A percentile compares a stretch with the other conserved stretches of the same genome.
phyloP scores from a whole-genome alignment of 2,888 invertebrate species.

The Coronaproctus castanopsis region DNA sequence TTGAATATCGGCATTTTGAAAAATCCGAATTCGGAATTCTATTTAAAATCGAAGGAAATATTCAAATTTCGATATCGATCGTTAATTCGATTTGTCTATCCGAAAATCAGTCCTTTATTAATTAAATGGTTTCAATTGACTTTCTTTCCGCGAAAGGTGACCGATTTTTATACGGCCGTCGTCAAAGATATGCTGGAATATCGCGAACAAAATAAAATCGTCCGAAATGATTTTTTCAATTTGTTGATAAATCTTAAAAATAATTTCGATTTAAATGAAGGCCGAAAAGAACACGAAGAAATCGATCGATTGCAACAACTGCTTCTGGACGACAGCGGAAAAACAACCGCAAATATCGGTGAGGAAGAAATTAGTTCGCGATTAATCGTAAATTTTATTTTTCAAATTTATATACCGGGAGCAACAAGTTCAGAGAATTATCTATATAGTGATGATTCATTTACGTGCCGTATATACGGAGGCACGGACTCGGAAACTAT shows the following conservation, averaged over 20 bases:
- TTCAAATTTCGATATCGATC: background rate
- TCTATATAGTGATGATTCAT: too few species aligned
- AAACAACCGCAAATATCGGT: too few species aligned
- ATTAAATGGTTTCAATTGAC: conserved; percentile 1
- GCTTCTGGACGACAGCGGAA: too few species aligned
- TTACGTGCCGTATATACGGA: too few species aligned
- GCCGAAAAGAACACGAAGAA: background rate
- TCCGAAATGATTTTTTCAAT: conserved; percentile 17
- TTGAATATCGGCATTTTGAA: conserved; percentile 6
- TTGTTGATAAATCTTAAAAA: conserved; percentile 13
- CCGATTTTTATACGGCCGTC: conserved; percentile 9
- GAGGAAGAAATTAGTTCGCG: too few species aligned
- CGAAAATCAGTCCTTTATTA: background rate
- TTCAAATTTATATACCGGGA: too few species aligned
- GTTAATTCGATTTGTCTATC: background rate
- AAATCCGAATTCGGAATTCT: conserved; percentile 7
- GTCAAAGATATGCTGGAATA: conserved; percentile 14
- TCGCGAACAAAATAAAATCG: conserved; percentile 14
- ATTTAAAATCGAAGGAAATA: conserved; percentile 2
- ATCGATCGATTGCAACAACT: too few species aligned
- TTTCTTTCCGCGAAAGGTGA: conserved; percentile 1
- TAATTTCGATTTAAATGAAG: background rate
- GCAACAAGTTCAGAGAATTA: too few species aligned
- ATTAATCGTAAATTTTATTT: too few species aligned
- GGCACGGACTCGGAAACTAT: too few species aligned